Conservation (phyloP, 1,140 invertebrate genomes). For the Anagrus nilaparvatae region DNA sequence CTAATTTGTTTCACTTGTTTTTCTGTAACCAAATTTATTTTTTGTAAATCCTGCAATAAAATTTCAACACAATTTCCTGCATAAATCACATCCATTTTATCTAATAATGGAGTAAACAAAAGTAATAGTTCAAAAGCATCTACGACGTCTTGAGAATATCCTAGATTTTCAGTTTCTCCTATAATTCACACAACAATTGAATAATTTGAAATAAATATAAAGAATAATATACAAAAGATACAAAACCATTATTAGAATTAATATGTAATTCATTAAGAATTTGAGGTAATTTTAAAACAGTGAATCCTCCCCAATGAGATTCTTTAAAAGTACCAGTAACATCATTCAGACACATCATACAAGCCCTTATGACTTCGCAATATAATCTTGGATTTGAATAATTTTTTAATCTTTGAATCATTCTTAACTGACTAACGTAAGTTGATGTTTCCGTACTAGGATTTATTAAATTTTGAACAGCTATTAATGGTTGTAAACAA, state of each 20-base stretch:
- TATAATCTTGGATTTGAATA: conserved; percentile 62
- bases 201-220: not conserved
- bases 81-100: conserved; percentile 80
- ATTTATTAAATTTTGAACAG: conserved; percentile 63
- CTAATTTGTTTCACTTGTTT: conserved; percentile 61
- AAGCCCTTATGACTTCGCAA: conserved; percentile 80
- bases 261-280: conserved; percentile 61
- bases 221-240: conserved; percentile 1
- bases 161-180: conserved; percentile 45
- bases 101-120: conserved; percentile 70
- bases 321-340: conserved; percentile 65
- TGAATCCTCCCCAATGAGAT: conserved; percentile 86
- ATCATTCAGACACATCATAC: conserved; percentile 79
- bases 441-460: conserved; percentile 65
- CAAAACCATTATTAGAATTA: conserved; percentile 36
- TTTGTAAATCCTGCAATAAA: conserved; percentile 70
- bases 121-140: conserved; percentile 74
- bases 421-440: conserved; percentile 68
- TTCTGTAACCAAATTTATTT: conserved; percentile 70
- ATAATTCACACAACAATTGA: conserved; percentile 15
- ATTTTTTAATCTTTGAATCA: conserved; percentile 74
- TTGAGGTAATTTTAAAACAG: conserved; percentile 80
- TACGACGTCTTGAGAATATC: conserved; percentile 63
- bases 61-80: conserved; percentile 79
- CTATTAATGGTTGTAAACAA: conserved; percentile 62